Evolutionary conservation across 2,797 vertebrate species (phyloP).

Genomic region (Scyliorhinus canicula): DNA sequence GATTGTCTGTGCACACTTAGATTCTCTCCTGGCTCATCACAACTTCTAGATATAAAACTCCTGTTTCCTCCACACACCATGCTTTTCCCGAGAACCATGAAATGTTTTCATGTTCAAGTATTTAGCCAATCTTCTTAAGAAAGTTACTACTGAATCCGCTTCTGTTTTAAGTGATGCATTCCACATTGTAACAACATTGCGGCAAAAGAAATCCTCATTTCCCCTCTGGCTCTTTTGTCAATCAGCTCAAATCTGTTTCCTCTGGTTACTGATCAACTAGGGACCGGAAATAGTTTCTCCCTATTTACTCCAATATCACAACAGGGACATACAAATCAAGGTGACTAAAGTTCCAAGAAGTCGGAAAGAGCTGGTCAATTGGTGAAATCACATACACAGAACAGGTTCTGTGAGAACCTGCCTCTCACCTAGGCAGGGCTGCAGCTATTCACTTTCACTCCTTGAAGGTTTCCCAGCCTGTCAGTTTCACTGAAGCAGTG

Average conservation of each 20-base stretch:
- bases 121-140: not conserved
- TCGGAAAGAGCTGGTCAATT: not conserved
- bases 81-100: not conserved
- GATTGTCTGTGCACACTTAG: not conserved
- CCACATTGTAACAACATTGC: not conserved
- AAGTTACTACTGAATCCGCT: not conserved
- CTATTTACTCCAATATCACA: not conserved
- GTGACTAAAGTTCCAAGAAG: not conserved
- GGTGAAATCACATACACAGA: not conserved
- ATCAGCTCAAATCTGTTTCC: not conserved
- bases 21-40: not conserved
- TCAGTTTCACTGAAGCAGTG: not conserved
- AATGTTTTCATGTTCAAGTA: not conserved
- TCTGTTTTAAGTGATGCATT: not conserved
- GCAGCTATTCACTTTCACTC: not conserved
- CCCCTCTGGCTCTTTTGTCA: not conserved
- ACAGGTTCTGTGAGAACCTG: not conserved
- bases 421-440: not conserved
- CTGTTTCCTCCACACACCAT: not conserved
- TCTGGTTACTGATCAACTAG: not conserved
- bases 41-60: not conserved
- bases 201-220: not conserved
- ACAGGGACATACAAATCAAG: not conserved
- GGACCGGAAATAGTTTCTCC: not conserved
- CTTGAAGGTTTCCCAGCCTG: not conserved